Percentiles rank a stretch among this genome's conserved stretches.
Conservation (phyloP, 1,140 invertebrate genomes). For the Lethrus apterus region DNA sequence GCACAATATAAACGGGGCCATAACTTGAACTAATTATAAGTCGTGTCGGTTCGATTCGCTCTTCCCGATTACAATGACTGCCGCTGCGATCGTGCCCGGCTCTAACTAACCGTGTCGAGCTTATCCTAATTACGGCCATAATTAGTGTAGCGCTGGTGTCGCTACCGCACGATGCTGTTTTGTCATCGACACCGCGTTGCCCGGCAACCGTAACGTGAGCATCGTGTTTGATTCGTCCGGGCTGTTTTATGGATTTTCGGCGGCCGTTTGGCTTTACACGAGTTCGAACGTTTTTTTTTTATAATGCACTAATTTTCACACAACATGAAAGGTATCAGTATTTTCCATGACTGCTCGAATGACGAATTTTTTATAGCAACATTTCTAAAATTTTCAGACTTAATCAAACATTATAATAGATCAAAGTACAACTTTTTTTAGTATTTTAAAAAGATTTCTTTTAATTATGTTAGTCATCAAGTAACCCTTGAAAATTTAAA, state of each 20-base stretch:
- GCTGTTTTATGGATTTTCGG: constrained; percentile 16
- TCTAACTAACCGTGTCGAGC: constrained; percentile 24
- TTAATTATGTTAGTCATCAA: too few species aligned
- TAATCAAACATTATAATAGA: too few species aligned
- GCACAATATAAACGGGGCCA: constrained; percentile 25
- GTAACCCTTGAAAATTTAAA: too few species aligned
- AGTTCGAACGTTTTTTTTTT: too few species aligned
- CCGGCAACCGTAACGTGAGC: constrained; percentile 14
- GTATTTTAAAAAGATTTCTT: too few species aligned
- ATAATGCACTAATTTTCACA: too few species aligned
- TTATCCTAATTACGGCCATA: constrained; percentile 29
- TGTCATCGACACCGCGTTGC: constrained; percentile 12
- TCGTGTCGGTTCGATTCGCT: constrained; percentile 23
- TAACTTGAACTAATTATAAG: constrained; percentile 26
- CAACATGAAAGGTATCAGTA: too few species aligned
- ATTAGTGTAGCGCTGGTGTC: constrained; percentile 21
- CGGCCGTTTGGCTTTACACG: constrained; percentile 14
- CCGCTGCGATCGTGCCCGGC: neutral
- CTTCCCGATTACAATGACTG: constrained; percentile 12
- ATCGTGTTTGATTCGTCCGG: constrained; percentile 16
- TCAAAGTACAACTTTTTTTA: too few species aligned
- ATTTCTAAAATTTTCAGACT: too few species aligned
- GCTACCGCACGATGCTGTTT: constrained; percentile 3
- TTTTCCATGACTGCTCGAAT: too few species aligned
- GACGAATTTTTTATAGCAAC: too few species aligned